Conservation (phyloP, 2,888 invertebrate genomes). For the Chesias legatella region DNA sequence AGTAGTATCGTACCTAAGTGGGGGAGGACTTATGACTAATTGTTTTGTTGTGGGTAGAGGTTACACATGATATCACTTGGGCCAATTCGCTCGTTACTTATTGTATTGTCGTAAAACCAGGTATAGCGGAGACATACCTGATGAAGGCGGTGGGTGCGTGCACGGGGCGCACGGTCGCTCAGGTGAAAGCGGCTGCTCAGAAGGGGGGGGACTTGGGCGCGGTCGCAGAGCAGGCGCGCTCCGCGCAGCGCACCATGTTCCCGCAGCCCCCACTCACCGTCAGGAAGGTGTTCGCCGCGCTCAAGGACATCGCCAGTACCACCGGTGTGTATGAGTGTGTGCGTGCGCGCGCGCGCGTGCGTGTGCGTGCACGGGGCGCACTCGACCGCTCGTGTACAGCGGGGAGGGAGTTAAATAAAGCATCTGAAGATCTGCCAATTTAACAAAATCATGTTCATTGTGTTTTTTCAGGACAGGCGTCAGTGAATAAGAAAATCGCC, state of each 20-base stretch:
- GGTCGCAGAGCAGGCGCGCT: constrained; percentile 92
- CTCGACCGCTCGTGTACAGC: no score
- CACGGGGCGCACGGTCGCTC: constrained; percentile 91
- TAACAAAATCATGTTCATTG: no score
- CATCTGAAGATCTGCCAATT: no score
- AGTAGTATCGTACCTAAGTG: no score
- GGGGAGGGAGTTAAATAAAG: no score
- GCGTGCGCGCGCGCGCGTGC: no score
- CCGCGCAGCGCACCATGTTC: constrained; percentile 93
- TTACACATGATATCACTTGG: no score
- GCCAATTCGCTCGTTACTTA: no score
- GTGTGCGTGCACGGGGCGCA: constrained; percentile 9
- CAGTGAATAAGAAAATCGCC: constrained; percentile 91
- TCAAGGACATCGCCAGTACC: constrained; percentile 93
- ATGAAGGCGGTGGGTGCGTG: constrained; percentile 96
- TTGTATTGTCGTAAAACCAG: constrained; percentile 77
- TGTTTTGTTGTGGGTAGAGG: no score
- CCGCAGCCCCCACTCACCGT: constrained; percentile 89
- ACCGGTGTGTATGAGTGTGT: constrained; percentile 89
- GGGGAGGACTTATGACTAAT: no score
- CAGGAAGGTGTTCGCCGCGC: constrained; percentile 87
- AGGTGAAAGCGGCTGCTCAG: constrained; percentile 85
- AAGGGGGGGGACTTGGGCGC: constrained; percentile 92
- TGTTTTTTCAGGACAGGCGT: constrained; percentile 80
- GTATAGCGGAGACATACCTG: constrained; percentile 96